Evolutionary conservation across 1,140 invertebrate species (phyloP), one percentile per base, ranked within the genome.

Genomic region (Ooceraea biroi): DNA sequence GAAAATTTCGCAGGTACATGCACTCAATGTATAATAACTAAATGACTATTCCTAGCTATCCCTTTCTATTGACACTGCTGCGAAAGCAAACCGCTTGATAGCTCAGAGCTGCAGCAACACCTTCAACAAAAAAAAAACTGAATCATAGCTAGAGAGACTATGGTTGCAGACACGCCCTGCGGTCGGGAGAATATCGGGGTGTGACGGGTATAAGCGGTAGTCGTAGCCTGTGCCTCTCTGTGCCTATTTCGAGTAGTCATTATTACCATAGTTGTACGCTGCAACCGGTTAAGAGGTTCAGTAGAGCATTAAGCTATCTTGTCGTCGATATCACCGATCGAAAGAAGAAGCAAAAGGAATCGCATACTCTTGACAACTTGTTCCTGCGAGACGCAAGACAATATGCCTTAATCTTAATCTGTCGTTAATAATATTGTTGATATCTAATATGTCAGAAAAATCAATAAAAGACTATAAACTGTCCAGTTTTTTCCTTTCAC

Each of bases 101-200:
- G 55, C 11, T 60, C 44, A 2, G 27, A 74, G 11, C 11, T 50
- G 12, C 44, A 36, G 14, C 5, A 12, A 22, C 41, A 61, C 17
- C 41, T 58, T 58, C 10, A 58, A 10, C 58, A 72, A 58, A 73
- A 52, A 73, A 52, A 52, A 30, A 36, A 48, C n/a, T 27, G 36
- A 58, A 77, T 77, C 44, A 17, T 19, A 19, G 3, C 3, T 12
- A 11, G 25, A 22, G 41, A 74, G 30, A 65, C 19, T 48, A n/a
- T 65, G 22, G n/a, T 77, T 50, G 27, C 44, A 22, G 69, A 57
- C 82, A 82, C 82, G 74, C 74, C 74, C 61, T 87, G 66, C 55
- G 55, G 55, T 87, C 69, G 68, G 77, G 57, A 87, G 82, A 88
- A 80, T 87, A 87, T 88, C 74, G 69, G 74, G 68, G 74, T 88